Conservation (phyloP, 2,797 vertebrate genomes). For the Linurgus olivaceus region DNA sequence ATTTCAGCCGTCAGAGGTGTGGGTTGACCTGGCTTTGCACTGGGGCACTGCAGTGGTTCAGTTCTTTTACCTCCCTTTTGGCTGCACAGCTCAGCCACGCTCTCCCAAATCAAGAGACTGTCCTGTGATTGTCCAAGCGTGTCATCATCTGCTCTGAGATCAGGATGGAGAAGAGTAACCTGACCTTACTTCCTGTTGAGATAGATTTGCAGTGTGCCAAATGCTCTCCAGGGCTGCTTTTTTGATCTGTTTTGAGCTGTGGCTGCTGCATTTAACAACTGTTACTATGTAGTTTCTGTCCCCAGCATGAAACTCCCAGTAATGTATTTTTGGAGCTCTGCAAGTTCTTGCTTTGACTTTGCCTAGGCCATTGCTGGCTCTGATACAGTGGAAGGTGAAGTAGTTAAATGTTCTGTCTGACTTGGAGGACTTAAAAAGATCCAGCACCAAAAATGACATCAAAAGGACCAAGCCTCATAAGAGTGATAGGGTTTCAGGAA, state of each 20-base stretch:
- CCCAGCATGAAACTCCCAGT: background rate
- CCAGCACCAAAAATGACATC: background rate
- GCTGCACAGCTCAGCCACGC: background rate
- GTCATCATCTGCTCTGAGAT: background rate
- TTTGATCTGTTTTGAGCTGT: background rate
- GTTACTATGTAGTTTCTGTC: background rate
- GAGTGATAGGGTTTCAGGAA: background rate
- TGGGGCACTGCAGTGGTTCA: background rate
- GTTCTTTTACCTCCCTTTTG: background rate
- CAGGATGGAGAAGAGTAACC: background rate
- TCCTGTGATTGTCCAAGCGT: background rate
- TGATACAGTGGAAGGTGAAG: background rate
- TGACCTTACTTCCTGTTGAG: background rate
- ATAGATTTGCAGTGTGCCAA: background rate
- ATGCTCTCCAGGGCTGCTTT: background rate
- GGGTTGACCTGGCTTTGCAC: background rate
- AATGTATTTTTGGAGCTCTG: background rate
- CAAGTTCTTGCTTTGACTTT: background rate
- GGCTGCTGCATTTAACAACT: background rate
- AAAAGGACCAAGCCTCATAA: background rate
- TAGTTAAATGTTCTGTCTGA: background rate
- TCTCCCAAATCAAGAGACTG: background rate
- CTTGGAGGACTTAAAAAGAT: background rate
- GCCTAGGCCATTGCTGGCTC: background rate
- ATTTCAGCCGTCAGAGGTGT: background rate